phyloP scores from a whole-genome alignment of 2,888 invertebrate species.

The Caenorhabditis uteleia region DNA sequence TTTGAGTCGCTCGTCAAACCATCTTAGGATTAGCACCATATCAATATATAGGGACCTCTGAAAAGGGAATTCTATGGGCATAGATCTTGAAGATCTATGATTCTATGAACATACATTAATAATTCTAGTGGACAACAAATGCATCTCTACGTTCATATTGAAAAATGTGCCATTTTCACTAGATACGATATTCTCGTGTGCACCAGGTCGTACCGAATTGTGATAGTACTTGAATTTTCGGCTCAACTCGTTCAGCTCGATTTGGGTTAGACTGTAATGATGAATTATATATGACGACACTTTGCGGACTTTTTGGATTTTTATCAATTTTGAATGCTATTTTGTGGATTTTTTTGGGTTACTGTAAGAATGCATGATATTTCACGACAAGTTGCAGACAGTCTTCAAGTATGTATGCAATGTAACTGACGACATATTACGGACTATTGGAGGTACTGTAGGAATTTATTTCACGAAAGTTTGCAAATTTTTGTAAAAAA shows the following conservation, averaged over 20 bases:
- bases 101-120: conserved; percentile 21
- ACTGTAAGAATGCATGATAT: no score
- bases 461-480: no score
- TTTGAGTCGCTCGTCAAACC: conserved; percentile 63
- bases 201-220: conserved; percentile 57
- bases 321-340: no score
- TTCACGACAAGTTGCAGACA: no score
- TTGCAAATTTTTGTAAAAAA: no score
- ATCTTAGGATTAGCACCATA: conserved; percentile 49
- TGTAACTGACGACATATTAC: no score
- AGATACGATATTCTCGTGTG: conserved; percentile 48
- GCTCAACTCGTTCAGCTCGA: conserved; percentile 59
- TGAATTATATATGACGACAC: no score
- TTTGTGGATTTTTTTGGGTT: no score
- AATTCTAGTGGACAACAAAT: conserved; percentile 30
- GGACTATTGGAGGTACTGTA: no score
- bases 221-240: conserved; percentile 67
- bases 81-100: neutral
- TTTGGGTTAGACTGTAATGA: conserved; percentile 54
- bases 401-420: no score
- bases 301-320: no score
- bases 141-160: conserved; percentile 44
- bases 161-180: conserved; percentile 53
- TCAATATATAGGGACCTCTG: conserved; percentile 54
- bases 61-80: conserved; percentile 2